Evolutionary conservation across 2,888 invertebrate genomes (phyloP).

Genomic region (Gari tellinella): DNA sequence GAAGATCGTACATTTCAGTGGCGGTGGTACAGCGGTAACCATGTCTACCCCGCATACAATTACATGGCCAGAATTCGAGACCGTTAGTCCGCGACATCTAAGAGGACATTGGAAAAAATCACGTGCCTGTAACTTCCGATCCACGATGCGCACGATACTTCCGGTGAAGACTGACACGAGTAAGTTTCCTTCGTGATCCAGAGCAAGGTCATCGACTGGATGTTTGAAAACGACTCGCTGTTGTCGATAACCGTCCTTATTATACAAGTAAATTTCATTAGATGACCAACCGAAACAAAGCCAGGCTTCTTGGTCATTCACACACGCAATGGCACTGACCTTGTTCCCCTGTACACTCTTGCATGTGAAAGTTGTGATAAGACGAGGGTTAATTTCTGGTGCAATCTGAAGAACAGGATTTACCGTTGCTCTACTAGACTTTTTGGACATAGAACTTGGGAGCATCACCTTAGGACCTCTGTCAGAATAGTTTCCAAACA

Average conservation of each 20-base stretch:
- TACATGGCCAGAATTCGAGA: conserved; percentile 44
- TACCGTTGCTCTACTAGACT: conserved; percentile 3
- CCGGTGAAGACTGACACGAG: conserved; percentile 52
- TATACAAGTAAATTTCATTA: conserved; percentile 58
- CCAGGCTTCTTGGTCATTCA: conserved; percentile 59
- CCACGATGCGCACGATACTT: conserved; percentile 39
- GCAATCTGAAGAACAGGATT: conserved; percentile 37
- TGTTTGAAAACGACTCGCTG: conserved; percentile 32
- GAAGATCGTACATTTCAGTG: conserved; percentile 51
- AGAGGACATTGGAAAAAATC: conserved; percentile 57
- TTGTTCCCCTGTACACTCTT: conserved; percentile 57
- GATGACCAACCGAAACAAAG: conserved; percentile 60
- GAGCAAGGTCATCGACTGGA: conserved; percentile 55
- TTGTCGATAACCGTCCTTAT: conserved; percentile 52
- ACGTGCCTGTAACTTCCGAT: conserved; percentile 43
- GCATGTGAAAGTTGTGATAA: conserved; percentile 47
- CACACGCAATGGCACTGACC: conserved; percentile 55
- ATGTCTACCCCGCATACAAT: conserved; percentile 57
- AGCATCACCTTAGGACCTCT: conserved; percentile 31
- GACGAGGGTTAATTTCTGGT: conserved; percentile 48
- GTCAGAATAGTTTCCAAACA: conserved; percentile 50
- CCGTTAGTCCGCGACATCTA: conserved; percentile 45
- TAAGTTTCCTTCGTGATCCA: conserved; percentile 40
- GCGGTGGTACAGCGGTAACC: conserved; percentile 50
- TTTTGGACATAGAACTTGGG: background rate